phyloP scores from a whole-genome alignment of 2,113 vertebrate species.

The Strix uralensis region DNA sequence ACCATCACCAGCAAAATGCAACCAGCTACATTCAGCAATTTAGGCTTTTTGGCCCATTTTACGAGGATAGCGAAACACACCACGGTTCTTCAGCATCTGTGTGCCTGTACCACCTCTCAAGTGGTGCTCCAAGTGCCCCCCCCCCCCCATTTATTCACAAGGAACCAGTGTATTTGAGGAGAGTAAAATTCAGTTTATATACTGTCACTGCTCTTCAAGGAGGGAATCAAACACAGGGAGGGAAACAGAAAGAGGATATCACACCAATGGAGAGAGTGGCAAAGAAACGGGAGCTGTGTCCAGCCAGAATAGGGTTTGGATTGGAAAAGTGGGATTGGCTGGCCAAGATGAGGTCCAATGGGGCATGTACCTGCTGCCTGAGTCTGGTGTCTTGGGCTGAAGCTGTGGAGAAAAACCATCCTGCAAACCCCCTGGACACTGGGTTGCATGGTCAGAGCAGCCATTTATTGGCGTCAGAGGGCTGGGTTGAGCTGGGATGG shows the following conservation, averaged over 20 bases:
- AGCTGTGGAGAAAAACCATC: background rate
- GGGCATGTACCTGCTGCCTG: fast-evolving
- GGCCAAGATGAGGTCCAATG: background rate
- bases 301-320: background rate
- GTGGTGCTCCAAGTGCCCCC: background rate
- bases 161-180: background rate
- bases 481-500: background rate
- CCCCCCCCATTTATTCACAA: fast-evolving
- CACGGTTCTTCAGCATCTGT: background rate
- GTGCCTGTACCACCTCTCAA: background rate
- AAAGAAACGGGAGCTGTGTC: background rate
- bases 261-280: fast-evolving
- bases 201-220: fast-evolving
- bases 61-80: fast-evolving
- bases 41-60: background rate
- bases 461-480: fast-evolving
- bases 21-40: fast-evolving
- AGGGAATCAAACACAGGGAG: background rate
- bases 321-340: background rate
- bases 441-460: fast-evolving
- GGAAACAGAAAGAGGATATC: background rate
- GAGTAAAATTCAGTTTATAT: background rate
- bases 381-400: background rate
- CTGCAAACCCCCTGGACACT: background rate
- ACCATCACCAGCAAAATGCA: background rate